These are phyloP conservation scores for Menura novaehollandiae DNA, from an alignment of 2,113 vertebrate genomes.

Conservation along the genomic window DNA sequence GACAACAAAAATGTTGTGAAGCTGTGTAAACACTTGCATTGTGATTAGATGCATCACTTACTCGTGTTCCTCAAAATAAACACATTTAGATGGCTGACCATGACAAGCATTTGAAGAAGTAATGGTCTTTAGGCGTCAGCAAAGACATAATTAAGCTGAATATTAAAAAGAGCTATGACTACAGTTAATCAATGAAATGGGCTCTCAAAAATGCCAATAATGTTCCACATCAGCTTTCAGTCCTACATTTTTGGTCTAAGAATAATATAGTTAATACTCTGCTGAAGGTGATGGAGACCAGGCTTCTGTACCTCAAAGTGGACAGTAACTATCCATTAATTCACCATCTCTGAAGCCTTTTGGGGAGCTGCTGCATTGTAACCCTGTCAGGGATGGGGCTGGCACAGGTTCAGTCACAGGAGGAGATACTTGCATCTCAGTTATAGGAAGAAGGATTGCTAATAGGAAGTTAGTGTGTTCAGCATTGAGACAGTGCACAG, in stretches of 20 bases:
- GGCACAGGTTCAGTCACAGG: not conserved
- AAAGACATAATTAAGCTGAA: conserved; percentile 5
- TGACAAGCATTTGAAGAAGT: conserved; percentile 15
- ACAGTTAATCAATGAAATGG: not conserved
- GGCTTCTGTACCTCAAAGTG: not conserved
- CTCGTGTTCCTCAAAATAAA: conserved; percentile 18
- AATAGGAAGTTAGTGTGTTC: not conserved
- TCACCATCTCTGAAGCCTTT: not conserved
- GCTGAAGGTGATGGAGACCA: not conserved
- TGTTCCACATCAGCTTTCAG: not conserved
- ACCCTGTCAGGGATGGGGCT: not conserved
- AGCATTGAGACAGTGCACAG: not conserved
- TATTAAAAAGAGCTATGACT: not conserved
- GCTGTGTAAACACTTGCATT: not conserved
- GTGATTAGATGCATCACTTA: conserved; percentile 10
- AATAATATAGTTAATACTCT: not conserved
- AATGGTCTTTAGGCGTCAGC: not conserved
- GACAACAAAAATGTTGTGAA: not conserved
- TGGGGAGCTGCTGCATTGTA: not conserved
- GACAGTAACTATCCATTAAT: not conserved
- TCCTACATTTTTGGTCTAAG: not conserved
- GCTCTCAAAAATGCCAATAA: not conserved
- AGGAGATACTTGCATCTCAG: not conserved
- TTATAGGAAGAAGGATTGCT: not conserved
- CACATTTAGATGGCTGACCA: not conserved